Percentiles rank a stretch among this genome's conserved stretches.
Evolutionary conservation across 2,113 vertebrate species (phyloP).

Genomic region (Ageneiosus marmoratus): DNA sequence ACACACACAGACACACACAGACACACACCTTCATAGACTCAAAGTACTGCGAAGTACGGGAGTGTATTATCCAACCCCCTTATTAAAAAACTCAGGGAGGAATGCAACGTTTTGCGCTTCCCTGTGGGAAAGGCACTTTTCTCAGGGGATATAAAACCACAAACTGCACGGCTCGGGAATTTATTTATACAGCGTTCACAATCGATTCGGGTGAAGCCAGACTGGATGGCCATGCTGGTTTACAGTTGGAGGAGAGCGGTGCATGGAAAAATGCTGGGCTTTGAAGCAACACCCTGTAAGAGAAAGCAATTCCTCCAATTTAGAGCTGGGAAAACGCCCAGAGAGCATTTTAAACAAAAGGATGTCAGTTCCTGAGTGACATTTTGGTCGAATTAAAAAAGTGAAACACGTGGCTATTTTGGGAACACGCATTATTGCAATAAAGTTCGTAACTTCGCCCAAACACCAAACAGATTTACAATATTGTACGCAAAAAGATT

Average conservation of each 20-base stretch:
- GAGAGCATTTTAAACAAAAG: slow-evolving; percentile 33
- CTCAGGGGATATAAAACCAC: slow-evolving; percentile 35
- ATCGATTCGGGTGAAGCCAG: slow-evolving; percentile 34
- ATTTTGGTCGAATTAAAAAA: not conserved
- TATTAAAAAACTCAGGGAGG: slow-evolving; percentile 33
- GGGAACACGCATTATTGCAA: not conserved
- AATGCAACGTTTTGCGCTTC: slow-evolving; percentile 22
- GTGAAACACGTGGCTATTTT: not conserved
- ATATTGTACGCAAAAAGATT: not conserved
- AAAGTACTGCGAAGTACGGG: slow-evolving; percentile 14
- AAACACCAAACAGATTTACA: not conserved
- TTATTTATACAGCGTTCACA: slow-evolving; percentile 40
- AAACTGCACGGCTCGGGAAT: slow-evolving; percentile 35
- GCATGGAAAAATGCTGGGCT: slow-evolving; percentile 28
- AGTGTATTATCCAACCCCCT: not conserved
- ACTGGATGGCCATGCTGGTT: slow-evolving; percentile 29
- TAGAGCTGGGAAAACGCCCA: not conserved
- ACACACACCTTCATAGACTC: slow-evolving; percentile 31
- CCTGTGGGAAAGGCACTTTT: slow-evolving; percentile 49
- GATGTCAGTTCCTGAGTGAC: not conserved
- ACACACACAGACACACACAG: too few species aligned
- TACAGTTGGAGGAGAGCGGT: not conserved
- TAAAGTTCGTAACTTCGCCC: not conserved
- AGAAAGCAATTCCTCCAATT: not conserved
- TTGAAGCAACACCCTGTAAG: slow-evolving; percentile 20